A percentile compares a stretch with the other conserved stretches of the same genome.
These are phyloP conservation scores for Spermophilus dauricus DNA, from an alignment of 2,113 vertebrate species.

Conservation along the genomic window DNA sequence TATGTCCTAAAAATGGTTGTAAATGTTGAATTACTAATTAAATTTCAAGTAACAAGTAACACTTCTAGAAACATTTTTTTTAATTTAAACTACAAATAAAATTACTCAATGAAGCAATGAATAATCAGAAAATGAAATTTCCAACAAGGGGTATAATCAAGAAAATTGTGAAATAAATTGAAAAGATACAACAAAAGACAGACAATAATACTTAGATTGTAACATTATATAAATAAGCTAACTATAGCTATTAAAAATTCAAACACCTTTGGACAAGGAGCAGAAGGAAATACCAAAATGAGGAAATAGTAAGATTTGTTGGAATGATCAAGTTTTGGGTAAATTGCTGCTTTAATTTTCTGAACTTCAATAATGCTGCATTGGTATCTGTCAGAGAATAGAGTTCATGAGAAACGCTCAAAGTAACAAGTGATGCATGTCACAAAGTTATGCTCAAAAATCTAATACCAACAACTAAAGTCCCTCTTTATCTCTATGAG, in stretches of 20 bases:
- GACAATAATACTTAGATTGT: no score
- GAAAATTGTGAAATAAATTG: slow-evolving; percentile 17
- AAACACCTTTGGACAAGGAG: neutral
- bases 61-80: neutral
- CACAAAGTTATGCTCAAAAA: slow-evolving; percentile 30
- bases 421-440: neutral
- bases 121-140: slow-evolving; percentile 52
- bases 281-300: slow-evolving; percentile 25
- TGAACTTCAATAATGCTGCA: slow-evolving; percentile 42
- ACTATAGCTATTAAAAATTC: neutral
- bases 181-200: slow-evolving; percentile 4
- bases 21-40: neutral
- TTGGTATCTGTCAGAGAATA: neutral
- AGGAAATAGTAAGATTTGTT: neutral
- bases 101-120: neutral
- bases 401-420: neutral
- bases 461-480: neutral
- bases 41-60: neutral
- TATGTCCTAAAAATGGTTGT: neutral
- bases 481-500: neutral
- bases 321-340: neutral
- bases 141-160: neutral
- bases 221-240: neutral
- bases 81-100: slow-evolving; percentile 18
- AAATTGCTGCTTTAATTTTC: slow-evolving; percentile 52